Percentiles rank a stretch among this genome's conserved stretches.
Evolutionary conservation across 92 coral and sea anemone species (phyloP).

Genomic region (Epizoanthus ramosus): DNA sequence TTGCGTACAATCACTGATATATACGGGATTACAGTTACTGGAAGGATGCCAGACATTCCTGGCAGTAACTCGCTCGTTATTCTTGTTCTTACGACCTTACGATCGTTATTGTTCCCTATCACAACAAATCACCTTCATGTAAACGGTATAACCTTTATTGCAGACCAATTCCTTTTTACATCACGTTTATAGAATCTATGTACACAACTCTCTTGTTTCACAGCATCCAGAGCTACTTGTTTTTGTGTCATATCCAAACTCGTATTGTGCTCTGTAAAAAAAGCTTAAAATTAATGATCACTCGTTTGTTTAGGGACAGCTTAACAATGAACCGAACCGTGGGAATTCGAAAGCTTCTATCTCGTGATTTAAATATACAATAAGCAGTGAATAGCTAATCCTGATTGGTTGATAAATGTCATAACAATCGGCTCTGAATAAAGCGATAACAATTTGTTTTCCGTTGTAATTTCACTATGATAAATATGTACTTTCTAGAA

Average conservation of each 20-base stretch:
- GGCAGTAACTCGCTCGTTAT: background rate
- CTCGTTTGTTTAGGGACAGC: background rate
- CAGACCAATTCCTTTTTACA: background rate
- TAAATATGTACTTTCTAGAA: constrained; percentile 9
- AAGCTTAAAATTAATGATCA: background rate
- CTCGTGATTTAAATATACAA: constrained; percentile 1
- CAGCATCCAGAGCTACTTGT: background rate
- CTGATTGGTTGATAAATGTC: background rate
- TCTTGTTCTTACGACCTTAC: background rate
- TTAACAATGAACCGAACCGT: background rate
- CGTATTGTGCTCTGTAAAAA: background rate
- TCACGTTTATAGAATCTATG: background rate
- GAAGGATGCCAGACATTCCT: background rate
- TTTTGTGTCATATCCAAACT: background rate
- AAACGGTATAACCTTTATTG: background rate
- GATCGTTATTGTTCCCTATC: background rate
- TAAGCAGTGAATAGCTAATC: background rate
- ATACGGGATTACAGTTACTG: background rate
- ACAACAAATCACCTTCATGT: background rate
- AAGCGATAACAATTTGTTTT: constrained; percentile 12
- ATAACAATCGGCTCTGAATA: background rate
- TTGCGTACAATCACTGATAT: too few species aligned
- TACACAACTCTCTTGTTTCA: background rate
- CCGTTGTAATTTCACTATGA: background rate
- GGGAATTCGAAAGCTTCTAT: background rate